Percentiles rank a stretch among this genome's conserved stretches.
phyloP scores from a whole-genome alignment of 1,140 invertebrate genomes.

The Theocolax elegans region DNA sequence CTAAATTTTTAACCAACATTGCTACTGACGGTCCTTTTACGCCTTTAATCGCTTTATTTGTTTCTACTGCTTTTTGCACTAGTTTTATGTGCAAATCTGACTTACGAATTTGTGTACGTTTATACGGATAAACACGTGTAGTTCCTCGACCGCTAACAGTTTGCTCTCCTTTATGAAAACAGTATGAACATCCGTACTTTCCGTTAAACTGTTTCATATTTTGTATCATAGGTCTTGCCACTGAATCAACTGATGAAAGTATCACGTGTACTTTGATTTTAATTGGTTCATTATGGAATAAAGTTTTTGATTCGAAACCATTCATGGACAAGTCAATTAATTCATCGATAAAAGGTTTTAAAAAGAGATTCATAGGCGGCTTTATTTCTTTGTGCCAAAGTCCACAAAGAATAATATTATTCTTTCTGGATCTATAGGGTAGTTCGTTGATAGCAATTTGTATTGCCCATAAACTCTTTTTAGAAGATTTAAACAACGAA shows the following conservation, averaged over 20 bases:
- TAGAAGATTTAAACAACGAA: constrained; percentile 11
- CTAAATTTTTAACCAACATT: not conserved
- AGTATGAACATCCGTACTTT: constrained; percentile 2
- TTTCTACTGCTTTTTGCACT: not conserved
- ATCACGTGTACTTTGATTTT: not conserved
- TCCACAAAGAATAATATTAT: constrained; percentile 38
- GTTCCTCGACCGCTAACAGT: not conserved
- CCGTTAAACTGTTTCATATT: too few species aligned
- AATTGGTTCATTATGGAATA: not conserved
- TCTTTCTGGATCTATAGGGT: constrained; percentile 34
- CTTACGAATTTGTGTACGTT: not conserved
- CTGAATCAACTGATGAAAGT: not conserved
- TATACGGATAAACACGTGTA: not conserved
- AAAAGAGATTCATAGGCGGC: not conserved
- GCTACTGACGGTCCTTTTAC: not conserved
- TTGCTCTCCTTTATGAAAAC: not conserved
- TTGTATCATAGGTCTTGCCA: not conserved
- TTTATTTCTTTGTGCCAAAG: constrained; percentile 27
- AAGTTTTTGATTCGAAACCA: not conserved
- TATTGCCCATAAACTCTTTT: constrained; percentile 35
- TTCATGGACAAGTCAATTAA: not conserved
- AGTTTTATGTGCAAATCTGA: not conserved
- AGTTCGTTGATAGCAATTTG: constrained; percentile 41
- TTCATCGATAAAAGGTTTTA: constrained; percentile 15
- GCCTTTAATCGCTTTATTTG: not conserved